A percentile compares a stretch with the other conserved stretches of the same genome.
Evolutionary conservation across 2,888 invertebrate genomes (phyloP).

Genomic region (Rhagonycha lutea): DNA sequence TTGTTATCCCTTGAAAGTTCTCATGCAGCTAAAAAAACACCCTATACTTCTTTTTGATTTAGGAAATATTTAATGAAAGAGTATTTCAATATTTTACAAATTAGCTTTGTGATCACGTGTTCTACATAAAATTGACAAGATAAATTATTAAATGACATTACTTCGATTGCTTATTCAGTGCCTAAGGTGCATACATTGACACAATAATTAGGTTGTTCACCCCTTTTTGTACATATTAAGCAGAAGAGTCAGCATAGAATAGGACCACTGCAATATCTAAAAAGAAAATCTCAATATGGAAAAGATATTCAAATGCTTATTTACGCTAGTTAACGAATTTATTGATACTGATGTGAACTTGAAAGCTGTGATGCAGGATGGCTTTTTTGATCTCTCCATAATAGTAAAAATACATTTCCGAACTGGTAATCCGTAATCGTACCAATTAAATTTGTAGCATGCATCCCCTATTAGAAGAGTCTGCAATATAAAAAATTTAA

Average conservation of each 20-base stretch:
- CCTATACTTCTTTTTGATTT: too few relatives aligned
- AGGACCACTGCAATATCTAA: background rate
- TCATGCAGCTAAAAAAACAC: too few relatives aligned
- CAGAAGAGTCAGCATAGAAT: background rate
- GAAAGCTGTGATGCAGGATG: background rate
- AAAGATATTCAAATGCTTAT: background rate
- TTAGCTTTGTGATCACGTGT: background rate
- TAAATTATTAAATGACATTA: background rate
- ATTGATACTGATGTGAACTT: background rate
- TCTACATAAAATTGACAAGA: background rate
- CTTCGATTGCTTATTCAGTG: background rate
- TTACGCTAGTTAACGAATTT: background rate
- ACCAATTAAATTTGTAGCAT: background rate
- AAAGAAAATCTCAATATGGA: background rate
- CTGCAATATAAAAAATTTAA: background rate
- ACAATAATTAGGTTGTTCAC: background rate
- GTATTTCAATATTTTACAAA: too few relatives aligned
- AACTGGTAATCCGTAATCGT: background rate
- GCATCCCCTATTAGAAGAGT: background rate
- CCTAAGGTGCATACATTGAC: background rate
- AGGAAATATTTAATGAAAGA: too few relatives aligned
- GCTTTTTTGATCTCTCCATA: background rate
- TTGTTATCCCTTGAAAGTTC: too few relatives aligned
- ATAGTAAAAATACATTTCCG: background rate
- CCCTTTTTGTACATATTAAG: background rate